Evolutionary conservation across 2,888 invertebrate species (phyloP).

Genomic region (Lasioglossum pauxillum): DNA sequence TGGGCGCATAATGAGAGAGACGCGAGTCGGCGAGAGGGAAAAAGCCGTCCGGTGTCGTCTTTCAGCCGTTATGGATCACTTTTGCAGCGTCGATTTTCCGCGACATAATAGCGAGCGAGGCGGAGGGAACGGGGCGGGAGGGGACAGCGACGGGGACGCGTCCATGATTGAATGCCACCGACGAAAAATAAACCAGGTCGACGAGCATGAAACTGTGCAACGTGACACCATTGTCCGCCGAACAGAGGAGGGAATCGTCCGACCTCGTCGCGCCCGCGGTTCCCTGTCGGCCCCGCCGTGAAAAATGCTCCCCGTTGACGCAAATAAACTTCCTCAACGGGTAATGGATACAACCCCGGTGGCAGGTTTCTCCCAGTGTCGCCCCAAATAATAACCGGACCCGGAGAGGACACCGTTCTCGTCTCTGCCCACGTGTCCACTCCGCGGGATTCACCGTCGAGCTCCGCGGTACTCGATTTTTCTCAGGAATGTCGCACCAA

Average conservation of each 20-base stretch:
- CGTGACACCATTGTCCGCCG: conserved; percentile 71
- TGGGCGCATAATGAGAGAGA: conserved; percentile 34
- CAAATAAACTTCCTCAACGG: conserved; percentile 74
- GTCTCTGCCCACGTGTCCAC: neutral
- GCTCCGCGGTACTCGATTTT: neutral
- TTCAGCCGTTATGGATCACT: conserved; percentile 51
- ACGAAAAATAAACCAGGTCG: conserved; percentile 65
- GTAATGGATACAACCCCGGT: conserved; percentile 70
- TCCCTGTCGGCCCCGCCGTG: conserved; percentile 49
- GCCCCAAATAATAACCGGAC: conserved; percentile 46
- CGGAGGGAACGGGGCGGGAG: too few species aligned
- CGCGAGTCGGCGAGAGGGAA: conserved; percentile 10
- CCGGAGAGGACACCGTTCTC: neutral
- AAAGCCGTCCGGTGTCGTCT: conserved; percentile 45
- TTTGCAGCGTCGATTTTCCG: conserved; percentile 52
- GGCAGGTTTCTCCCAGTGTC: conserved; percentile 36
- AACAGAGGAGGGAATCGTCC: conserved; percentile 58
- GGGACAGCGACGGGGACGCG: conserved; percentile 21
- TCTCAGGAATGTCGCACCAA: neutral
- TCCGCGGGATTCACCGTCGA: neutral
- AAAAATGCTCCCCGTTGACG: conserved; percentile 70
- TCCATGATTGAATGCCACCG: conserved; percentile 60
- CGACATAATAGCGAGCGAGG: conserved; percentile 42
- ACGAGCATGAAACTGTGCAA: conserved; percentile 67
- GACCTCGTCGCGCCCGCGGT: conserved; percentile 14